Percentiles rank a stretch among this genome's conserved stretches.
phyloP scores from a whole-genome alignment of 2,113 vertebrate genomes.

The Coptodon bakossiorum region DNA sequence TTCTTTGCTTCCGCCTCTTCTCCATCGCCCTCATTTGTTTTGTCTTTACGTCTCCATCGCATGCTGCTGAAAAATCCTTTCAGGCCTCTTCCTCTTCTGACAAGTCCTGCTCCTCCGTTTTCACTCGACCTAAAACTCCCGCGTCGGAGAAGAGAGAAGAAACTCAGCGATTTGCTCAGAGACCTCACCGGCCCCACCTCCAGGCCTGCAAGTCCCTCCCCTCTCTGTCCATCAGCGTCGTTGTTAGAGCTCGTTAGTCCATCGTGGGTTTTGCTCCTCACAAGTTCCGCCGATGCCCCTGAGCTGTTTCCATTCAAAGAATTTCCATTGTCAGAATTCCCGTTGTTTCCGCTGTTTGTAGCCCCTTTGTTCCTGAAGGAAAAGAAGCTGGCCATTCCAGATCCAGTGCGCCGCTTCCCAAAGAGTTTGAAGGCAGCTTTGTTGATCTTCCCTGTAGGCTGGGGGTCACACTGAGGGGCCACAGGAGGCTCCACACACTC shows the following conservation, averaged over 20 bases:
- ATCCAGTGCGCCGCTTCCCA: constrained; percentile 82
- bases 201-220: constrained; percentile 66
- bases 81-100: constrained; percentile 84
- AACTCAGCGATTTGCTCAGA: constrained; percentile 89
- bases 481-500: constrained; percentile 80
- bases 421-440: constrained; percentile 97
- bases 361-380: constrained; percentile 88
- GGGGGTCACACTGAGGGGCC: constrained; percentile 75
- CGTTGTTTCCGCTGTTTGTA: constrained; percentile 60
- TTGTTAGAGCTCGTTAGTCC: constrained; percentile 79
- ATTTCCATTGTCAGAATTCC: constrained; percentile 64
- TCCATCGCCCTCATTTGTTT: constrained; percentile 65
- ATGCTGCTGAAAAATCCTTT: constrained; percentile 87
- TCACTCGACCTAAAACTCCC: constrained; percentile 73
- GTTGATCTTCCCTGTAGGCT: constrained; percentile 90
- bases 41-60: constrained; percentile 84
- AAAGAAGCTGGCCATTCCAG: constrained; percentile 89
- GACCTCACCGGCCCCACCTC: constrained; percentile 69
- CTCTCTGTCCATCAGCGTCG: constrained; percentile 71
- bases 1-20: constrained; percentile 55
- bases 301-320: constrained; percentile 58
- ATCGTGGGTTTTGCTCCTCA: constrained; percentile 89
- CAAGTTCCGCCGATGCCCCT: constrained; percentile 71
- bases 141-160: constrained; percentile 86
- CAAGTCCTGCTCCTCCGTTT: constrained; percentile 70